Base-by-base conservation (phyloP, 1,140 invertebrate genomes). In the Hylyphantes graminicola region DNA sequence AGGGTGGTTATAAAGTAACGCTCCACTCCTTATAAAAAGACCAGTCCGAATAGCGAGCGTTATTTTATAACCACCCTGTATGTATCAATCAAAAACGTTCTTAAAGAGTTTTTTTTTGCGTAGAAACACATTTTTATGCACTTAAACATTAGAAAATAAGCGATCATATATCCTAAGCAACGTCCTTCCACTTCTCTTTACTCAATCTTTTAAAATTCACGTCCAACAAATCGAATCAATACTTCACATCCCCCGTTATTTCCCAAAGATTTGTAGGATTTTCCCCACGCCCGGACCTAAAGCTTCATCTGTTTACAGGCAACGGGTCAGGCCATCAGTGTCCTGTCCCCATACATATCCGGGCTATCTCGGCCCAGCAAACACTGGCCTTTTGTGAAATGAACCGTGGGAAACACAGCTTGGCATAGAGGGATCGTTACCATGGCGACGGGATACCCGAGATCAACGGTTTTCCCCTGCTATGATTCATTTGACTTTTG, bases 401-500 rank as follows among this genome's bases (percentile, higher is more conserved):
- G 72, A 57, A 57, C 11, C 74, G 74, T 76, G 74, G 50, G 74
- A 76, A 76, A 76, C 35, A 61, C 57, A 76, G 74, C 59, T 63
- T 63, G 61, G 59, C 76, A 50, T 76, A 50, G 54, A 50, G 48
- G 51, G 59, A 54, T 51, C 50, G 64, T 78, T 67, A 21, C 61
- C 17, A 78, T 55, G 64, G 76, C 76, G 67, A 78, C 76, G 63
- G 72, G 76, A 78, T 78, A 55, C 76, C 57, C 35, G 76, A 78
- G 76, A 78, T 65, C 50, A 67, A 55, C 61, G 64, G 72, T 76
- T 57, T 63, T 76, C 64, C 74, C 35, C 35, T 35, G 35, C 35
- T 35, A 35, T 35, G 35, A 35, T 35, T 35, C 35, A 35, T 35
- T 35, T 35, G 35, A 35, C 35, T 35, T 35, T 2, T 35, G 5